These are phyloP conservation scores for Chelon auratus DNA, from an alignment of 2,797 vertebrate genomes.

Conservation along the genomic window DNA sequence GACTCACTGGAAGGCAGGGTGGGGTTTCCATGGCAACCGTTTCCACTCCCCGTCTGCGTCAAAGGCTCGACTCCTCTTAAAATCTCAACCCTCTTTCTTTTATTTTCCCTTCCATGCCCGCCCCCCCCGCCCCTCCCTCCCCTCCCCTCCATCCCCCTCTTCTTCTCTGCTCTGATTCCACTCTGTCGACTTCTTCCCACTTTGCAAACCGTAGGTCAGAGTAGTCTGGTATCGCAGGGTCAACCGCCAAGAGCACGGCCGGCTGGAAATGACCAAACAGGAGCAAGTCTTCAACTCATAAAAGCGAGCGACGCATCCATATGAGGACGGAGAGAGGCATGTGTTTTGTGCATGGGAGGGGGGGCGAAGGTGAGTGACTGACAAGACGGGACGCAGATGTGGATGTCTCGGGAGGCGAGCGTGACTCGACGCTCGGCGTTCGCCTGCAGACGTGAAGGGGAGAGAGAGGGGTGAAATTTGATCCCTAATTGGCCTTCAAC, in stretches of 20 bases:
- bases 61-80: conserved; percentile 72
- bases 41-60: conserved; percentile 77
- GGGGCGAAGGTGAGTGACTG: conserved; percentile 53
- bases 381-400: conserved; percentile 72
- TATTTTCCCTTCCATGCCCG: not conserved
- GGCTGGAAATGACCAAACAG: not conserved
- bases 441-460: conserved; percentile 43
- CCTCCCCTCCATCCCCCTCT: not conserved
- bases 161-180: not conserved
- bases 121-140: too few species aligned
- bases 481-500: conserved; percentile 66
- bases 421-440: conserved; percentile 42
- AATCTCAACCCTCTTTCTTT: conserved; percentile 56
- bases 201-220: conserved; percentile 7
- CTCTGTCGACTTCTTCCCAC: not conserved
- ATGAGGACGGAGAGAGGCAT: not conserved
- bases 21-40: conserved; percentile 82
- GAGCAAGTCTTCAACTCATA: not conserved
- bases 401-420: conserved; percentile 35
- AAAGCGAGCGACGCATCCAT: not conserved
- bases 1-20: conserved; percentile 70
- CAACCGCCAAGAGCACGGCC: not conserved
- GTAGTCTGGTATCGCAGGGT: not conserved
- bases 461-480: conserved; percentile 55
- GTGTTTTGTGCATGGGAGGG: not conserved